Conservation (phyloP, 2,797 vertebrate species). For the Sitta carolinensis region DNA sequence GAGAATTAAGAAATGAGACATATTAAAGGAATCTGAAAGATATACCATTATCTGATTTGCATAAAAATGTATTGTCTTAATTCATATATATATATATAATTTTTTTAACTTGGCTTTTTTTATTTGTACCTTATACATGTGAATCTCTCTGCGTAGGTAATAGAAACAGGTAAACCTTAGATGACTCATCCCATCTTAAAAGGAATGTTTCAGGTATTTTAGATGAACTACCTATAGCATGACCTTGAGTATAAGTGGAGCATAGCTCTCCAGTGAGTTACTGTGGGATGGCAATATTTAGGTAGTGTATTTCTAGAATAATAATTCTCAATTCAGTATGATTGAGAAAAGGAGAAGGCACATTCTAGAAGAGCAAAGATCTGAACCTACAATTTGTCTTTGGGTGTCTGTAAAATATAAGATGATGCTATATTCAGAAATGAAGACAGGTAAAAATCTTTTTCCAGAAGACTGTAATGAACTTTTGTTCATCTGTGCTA, state of each 20-base stretch:
- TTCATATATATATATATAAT: background rate
- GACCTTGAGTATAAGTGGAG: background rate
- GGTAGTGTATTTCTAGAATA: background rate
- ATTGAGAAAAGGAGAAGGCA: background rate
- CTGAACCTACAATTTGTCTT: background rate
- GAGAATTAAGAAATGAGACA: background rate
- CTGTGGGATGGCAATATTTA: background rate
- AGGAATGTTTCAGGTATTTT: background rate
- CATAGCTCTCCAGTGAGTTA: background rate
- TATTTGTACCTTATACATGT: background rate
- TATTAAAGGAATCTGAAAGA: background rate
- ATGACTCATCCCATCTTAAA: background rate
- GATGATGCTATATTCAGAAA: background rate
- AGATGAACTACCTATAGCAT: background rate
- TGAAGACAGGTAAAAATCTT: background rate
- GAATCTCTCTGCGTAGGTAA: background rate
- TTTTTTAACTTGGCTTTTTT: background rate
- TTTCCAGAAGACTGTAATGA: background rate
- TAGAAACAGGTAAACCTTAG: background rate
- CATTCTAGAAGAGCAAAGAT: background rate
- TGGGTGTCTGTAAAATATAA: background rate
- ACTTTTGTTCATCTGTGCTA: background rate
- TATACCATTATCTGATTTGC: background rate
- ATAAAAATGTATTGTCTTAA: background rate
- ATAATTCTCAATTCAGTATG: background rate